Evolutionary conservation across 2,888 invertebrate species (phyloP), one percentile per base, ranked within the genome.

Genomic region (Noctuana brunneofusca): DNA sequence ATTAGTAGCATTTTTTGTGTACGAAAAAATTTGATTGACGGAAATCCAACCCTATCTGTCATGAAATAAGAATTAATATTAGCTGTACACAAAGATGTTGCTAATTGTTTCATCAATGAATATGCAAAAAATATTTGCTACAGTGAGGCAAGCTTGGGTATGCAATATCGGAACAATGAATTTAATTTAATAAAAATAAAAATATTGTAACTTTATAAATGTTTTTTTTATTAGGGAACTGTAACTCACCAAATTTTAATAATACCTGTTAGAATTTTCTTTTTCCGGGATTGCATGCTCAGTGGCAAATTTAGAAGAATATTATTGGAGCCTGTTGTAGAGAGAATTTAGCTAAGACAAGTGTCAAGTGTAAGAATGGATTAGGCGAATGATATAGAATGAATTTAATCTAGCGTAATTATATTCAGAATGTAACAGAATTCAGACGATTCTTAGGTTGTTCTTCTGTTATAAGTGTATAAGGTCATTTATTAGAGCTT

Each of bases 281-380:
- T 43, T 2, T 43, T 43, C 9, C 43, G 43, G 6, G 3, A 48
- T 24, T 48, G 48, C 48, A 24, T 22, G n/a, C 48, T 6, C 11
- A 24, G 22, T 22, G 48, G 12, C 14, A 14, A 35, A n/a, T 41
- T 35, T 24, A 14, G 41, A 20, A 32, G 41, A 54, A 38, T 41
- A 12, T 20, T 41, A 24, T 18, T 24, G 58, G 58, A 58, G 58
- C 38, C 58, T 58, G 58, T 38, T 50, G 16, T 50, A 58, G 49
- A 50, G 38, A 50, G 11, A 16, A n/a, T 58, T 32, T 57, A 56
- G 55, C 43, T 56, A 43, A 18, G n/a, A n/a, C n/a, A 27, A 43
- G 43, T 43, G 18, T 20, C 20, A n/a, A n/a, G n/a, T 3, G 43
- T 43, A 43, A 16, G 3, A 41, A 43, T 43, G 38, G 24, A 27